These are phyloP conservation scores for Enteromius mattozi DNA, from an alignment of 2,797 vertebrate species.

Conservation along the genomic window DNA sequence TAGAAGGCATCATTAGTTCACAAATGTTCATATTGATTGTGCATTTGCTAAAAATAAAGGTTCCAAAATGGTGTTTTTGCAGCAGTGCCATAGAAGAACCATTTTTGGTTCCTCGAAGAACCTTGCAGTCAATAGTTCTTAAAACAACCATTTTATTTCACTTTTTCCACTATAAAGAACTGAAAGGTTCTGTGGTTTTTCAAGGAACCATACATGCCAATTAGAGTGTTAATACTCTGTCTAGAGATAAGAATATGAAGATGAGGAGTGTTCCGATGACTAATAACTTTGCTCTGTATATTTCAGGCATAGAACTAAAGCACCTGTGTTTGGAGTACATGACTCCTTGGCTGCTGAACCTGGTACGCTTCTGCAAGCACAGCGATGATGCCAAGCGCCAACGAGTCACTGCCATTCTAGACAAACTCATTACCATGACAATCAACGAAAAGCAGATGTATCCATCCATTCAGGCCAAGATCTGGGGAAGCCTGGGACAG, in stretches of 20 bases:
- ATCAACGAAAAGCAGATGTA: constrained; percentile 99
- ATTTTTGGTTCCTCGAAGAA: neutral
- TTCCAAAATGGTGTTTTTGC: neutral
- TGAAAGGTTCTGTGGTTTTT: neutral
- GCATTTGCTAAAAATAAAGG: neutral
- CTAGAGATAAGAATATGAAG: neutral
- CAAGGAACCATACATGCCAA: neutral
- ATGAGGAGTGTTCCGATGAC: neutral
- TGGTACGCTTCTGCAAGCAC: constrained; percentile 97
- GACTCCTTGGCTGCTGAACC: constrained; percentile 97
- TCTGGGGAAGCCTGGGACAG: constrained; percentile 98
- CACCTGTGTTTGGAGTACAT: constrained; percentile 98
- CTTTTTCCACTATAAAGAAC: neutral
- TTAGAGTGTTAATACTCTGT: neutral
- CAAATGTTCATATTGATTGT: neutral
- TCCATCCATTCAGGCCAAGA: constrained; percentile 97
- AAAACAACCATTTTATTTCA: neutral
- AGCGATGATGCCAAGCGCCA: constrained; percentile 95
- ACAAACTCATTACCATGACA: constrained; percentile 98
- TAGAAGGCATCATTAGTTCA: neutral
- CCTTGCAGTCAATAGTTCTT: neutral
- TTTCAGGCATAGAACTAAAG: constrained; percentile 93
- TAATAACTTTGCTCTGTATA: neutral
- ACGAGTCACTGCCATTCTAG: constrained; percentile 93
- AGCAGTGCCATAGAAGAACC: neutral